Conservation (phyloP, 2,888 invertebrate genomes). For the Phorcus lineatus region DNA sequence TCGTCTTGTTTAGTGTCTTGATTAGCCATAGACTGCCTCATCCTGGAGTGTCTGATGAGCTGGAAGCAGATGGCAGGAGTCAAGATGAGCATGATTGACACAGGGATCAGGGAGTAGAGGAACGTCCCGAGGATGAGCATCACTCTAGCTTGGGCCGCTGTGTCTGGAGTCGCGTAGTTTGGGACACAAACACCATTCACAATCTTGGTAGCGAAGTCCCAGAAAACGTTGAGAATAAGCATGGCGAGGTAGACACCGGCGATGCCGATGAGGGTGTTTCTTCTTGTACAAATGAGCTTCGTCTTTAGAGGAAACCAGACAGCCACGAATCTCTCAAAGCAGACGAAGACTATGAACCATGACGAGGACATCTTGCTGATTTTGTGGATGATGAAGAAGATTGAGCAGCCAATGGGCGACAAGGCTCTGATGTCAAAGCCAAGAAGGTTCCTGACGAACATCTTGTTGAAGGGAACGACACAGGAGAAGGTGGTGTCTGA, state of each 20-base stretch:
- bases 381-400: constrained; percentile 52
- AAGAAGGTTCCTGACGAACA: constrained; percentile 44
- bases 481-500: constrained; percentile 50
- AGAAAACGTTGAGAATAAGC: constrained; percentile 43
- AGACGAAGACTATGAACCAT: constrained; percentile 56
- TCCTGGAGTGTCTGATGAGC: constrained; percentile 28
- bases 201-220: constrained; percentile 50
- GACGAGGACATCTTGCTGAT: constrained; percentile 59
- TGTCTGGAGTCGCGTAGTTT: constrained; percentile 40
- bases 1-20: constrained; percentile 30
- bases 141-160: constrained; percentile 41
- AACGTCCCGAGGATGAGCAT: constrained; percentile 27
- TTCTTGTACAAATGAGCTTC: constrained; percentile 47
- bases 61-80: constrained; percentile 25
- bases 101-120: constrained; percentile 26
- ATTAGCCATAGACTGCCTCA: constrained; percentile 25
- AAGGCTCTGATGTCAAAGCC: constrained; percentile 51
- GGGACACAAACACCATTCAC: constrained; percentile 45
- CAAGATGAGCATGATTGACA: constrained; percentile 17
- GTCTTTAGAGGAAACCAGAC: constrained; percentile 55
- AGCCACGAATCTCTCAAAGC: constrained; percentile 56
- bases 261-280: constrained; percentile 37
- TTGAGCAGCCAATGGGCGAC: constrained; percentile 45
- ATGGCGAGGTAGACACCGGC: constrained; percentile 41
- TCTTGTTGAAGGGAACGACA: constrained; percentile 55